These are phyloP conservation scores for Potamilus streckersoni DNA, from an alignment of 1,140 invertebrate species.

Conservation along the genomic window DNA sequence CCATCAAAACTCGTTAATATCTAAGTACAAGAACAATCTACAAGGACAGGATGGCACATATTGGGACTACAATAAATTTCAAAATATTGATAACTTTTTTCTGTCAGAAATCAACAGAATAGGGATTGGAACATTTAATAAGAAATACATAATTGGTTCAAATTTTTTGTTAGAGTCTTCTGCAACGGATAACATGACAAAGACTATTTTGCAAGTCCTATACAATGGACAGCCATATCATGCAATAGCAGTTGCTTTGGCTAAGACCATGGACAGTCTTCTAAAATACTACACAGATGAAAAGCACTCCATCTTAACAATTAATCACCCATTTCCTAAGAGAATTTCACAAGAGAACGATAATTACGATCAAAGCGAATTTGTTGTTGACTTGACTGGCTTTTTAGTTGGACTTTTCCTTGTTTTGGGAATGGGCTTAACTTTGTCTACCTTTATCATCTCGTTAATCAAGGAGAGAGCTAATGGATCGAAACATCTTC, in stretches of 20 bases:
- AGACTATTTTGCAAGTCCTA: slow-evolving; percentile 35
- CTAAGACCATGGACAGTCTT: slow-evolving; percentile 73
- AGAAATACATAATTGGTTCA: too few relatives aligned
- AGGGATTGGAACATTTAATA: too few relatives aligned
- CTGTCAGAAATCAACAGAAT: too few relatives aligned
- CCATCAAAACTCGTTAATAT: too few relatives aligned
- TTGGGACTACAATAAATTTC: too few relatives aligned
- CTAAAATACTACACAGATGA: slow-evolving; percentile 57
- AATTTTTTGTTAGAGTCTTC: too few relatives aligned
- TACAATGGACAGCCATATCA: slow-evolving; percentile 74
- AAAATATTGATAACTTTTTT: too few relatives aligned
- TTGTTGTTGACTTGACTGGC: slow-evolving; percentile 27
- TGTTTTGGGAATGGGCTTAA: slow-evolving; percentile 74
- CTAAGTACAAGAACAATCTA: too few relatives aligned
- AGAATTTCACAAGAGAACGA: not conserved
- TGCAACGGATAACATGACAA: too few relatives aligned
- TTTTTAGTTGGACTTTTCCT: slow-evolving; percentile 69
- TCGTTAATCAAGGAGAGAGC: slow-evolving; percentile 75
- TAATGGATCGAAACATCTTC: slow-evolving; percentile 52
- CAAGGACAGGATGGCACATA: too few relatives aligned
- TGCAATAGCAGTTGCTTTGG: slow-evolving; percentile 74
- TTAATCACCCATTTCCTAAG: slow-evolving; percentile 32
- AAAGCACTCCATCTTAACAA: slow-evolving; percentile 14
- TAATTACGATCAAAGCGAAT: not conserved
- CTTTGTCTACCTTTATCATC: slow-evolving; percentile 77